phyloP scores from a whole-genome alignment of 2,797 vertebrate genomes.

The Anomalospiza imberbis region DNA sequence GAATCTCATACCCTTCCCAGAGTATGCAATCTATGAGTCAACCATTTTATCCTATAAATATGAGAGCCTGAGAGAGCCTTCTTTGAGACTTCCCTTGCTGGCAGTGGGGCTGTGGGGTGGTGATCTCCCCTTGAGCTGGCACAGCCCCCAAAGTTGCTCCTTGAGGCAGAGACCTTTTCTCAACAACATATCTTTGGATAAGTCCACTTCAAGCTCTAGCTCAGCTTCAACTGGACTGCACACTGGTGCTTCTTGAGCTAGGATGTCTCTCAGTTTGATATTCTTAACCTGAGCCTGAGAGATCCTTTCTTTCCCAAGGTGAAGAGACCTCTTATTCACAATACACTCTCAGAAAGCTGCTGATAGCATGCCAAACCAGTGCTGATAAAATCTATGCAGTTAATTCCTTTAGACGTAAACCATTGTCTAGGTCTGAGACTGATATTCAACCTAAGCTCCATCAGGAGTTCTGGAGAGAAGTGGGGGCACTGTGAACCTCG shows the following conservation, averaged over 20 bases:
- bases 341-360: background rate
- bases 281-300: background rate
- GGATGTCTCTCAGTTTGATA: background rate
- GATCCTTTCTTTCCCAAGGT: background rate
- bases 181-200: background rate
- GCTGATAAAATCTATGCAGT: background rate
- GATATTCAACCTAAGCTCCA: background rate
- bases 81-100: background rate
- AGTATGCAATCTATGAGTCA: background rate
- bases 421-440: background rate
- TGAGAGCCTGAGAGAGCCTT: background rate
- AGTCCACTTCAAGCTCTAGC: background rate
- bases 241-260: background rate
- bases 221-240: background rate
- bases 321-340: background rate
- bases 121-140: background rate
- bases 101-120: background rate
- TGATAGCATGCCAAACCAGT: background rate
- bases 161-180: background rate
- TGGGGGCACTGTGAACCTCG: accelerated
- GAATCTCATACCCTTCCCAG: background rate
- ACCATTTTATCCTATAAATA: background rate
- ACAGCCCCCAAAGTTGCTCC: background rate
- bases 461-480: background rate
- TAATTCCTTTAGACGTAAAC: background rate